These are phyloP conservation scores for Pachliopta kotzebuea DNA, from an alignment of 2,888 invertebrate genomes.

Conservation along the genomic window DNA sequence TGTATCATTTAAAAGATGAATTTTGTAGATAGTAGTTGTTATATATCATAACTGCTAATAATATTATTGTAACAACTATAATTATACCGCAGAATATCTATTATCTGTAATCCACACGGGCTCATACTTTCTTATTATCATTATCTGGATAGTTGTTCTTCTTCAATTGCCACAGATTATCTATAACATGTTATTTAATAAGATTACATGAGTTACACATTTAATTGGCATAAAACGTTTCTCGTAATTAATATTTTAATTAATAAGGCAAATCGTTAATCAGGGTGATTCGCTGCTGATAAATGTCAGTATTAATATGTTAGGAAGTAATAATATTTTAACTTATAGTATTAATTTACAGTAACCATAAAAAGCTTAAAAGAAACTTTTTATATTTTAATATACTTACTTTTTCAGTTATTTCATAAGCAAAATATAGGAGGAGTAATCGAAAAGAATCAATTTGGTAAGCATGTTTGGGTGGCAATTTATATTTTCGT, in stretches of 20 bases:
- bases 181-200: not conserved
- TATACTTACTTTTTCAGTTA: not conserved
- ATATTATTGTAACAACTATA: not conserved
- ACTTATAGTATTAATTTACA: too few relatives aligned
- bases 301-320: too few relatives aligned
- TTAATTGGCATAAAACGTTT: not conserved
- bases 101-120: not conserved
- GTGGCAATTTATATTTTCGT: conserved; percentile 3
- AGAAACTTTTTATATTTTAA: too few relatives aligned
- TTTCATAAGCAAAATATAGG: not conserved
- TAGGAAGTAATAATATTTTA: too few relatives aligned
- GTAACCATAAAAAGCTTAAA: too few relatives aligned
- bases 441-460: not conserved
- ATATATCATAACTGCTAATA: not conserved
- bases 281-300: not conserved
- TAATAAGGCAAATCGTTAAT: not conserved
- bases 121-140: not conserved
- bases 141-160: not conserved
- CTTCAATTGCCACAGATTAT: not conserved
- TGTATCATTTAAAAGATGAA: too few relatives aligned
- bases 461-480: not conserved
- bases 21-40: too few relatives aligned
- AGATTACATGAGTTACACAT: not conserved
- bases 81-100: too few relatives aligned
- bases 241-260: not conserved